Evolutionary conservation across 2,888 invertebrate genomes (phyloP).

Genomic region (Metalampra italica): DNA sequence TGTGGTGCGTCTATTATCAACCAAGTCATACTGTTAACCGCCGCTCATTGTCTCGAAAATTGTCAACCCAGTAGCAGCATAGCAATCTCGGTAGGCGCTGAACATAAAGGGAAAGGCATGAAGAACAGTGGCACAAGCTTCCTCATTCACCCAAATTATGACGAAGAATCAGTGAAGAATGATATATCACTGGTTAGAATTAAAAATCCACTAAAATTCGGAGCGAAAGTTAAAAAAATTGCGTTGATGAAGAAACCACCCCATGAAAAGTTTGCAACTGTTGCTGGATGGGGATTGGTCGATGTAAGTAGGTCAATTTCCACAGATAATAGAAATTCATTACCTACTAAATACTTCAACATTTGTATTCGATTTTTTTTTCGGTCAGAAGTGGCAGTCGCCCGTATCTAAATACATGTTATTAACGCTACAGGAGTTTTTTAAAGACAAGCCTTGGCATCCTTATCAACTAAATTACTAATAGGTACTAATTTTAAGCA

Average conservation of each 20-base stretch:
- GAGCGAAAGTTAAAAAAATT: conserved; percentile 16
- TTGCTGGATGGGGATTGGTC: conserved; percentile 29
- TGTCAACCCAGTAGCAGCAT: conserved; percentile 7
- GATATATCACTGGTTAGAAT: conserved; percentile 29
- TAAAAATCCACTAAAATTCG: conserved; percentile 13
- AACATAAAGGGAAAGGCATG: neutral
- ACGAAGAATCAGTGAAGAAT: conserved; percentile 5
- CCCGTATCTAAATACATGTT: no score
- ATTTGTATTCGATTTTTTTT: no score
- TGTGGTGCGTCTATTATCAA: conserved; percentile 29
- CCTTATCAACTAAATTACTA: no score
- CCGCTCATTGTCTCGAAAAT: conserved; percentile 23
- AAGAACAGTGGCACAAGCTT: conserved; percentile 9
- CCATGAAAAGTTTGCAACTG: conserved; percentile 7
- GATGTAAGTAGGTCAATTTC: conserved; percentile 20
- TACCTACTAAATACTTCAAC: no score
- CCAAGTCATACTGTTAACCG: conserved; percentile 21
- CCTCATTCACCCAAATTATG: conserved; percentile 23
- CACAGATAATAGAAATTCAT: no score
- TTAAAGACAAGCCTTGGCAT: no score
- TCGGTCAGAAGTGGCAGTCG: no score
- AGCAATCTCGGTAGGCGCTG: conserved; percentile 11
- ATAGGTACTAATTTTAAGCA: no score
- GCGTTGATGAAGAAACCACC: conserved; percentile 18
- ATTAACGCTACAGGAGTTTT: no score